Base-by-base conservation (phyloP, 2,888 invertebrate genomes). In the Anarsia innoxiella region DNA sequence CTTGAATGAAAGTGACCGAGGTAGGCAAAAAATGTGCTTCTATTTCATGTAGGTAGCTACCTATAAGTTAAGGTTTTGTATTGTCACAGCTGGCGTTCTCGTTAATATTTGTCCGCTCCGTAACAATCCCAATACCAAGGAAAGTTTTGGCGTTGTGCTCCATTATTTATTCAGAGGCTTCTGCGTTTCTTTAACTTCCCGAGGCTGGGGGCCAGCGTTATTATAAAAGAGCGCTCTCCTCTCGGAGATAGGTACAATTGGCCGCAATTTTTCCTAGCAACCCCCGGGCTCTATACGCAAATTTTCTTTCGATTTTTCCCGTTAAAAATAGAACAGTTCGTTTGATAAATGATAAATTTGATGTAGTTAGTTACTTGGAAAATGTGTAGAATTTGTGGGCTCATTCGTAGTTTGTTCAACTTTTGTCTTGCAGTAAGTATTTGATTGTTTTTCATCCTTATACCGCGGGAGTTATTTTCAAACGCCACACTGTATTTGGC, bases 101-200 rank as follows among this genome's bases (percentile, higher is more conserved):
- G 56, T 59, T 68, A 66, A 68, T 68, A 72, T 71, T 66, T 66
- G 65, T 58, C 56, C 52, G 55, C 68, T 58, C 56, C 51, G 56
- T 68, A 75, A 76, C 69, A 71, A 67, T 64, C 61, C 69, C 70
- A 75, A 78, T 77, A 77, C 73, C 68, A 63, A 66, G 64, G 67
- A 70, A 76, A 76, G 66, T 76, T 76, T 64, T 49, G 60, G 51
- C 56, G 49, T 53, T 49, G 48, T 44, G 49, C 57, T 56, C 56
- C 66, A 70, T 75, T 73, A 73, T 71, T 75, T 74, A 78, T 77
- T 77, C 72, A 72, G 60, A 62, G 59, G 51, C 62, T 60, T 63
- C 57, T 61, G 60, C 57, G 60, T 70, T 70, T 62, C 66, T 71
- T 67, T 54, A 64, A 67, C 58, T 66, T 66, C 58, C 40, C 35